These are phyloP conservation scores for Lithodes maja DNA, from an alignment of 2,888 invertebrate genomes.

Conservation along the genomic window DNA sequence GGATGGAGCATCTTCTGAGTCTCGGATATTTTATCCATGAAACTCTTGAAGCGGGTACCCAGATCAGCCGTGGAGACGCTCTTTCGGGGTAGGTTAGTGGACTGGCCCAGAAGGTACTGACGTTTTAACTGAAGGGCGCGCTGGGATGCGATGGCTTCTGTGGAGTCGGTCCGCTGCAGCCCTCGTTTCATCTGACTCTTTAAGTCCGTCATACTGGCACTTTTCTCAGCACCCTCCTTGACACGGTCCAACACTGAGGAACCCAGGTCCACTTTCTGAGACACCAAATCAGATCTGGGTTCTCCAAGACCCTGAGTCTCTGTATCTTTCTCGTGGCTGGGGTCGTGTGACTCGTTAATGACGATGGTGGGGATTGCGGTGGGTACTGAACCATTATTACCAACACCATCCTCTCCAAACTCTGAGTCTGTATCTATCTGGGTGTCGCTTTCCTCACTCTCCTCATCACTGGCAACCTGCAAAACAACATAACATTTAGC, in stretches of 20 bases:
- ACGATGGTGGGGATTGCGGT: constrained; percentile 85
- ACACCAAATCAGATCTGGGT: constrained; percentile 21
- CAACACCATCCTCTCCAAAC: constrained; percentile 87
- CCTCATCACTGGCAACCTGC: constrained; percentile 69
- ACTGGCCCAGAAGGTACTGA: constrained; percentile 83
- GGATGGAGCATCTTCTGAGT: constrained; percentile 71
- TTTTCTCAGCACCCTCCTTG: constrained; percentile 62
- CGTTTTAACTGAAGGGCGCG: constrained; percentile 90
- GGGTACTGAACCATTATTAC: constrained; percentile 78
- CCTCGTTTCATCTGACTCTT: constrained; percentile 75
- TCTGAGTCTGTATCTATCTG: constrained; percentile 95
- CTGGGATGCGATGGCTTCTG: constrained; percentile 90
- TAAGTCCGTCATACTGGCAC: constrained; percentile 64
- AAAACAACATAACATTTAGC: background rate
- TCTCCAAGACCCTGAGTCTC: constrained; percentile 15
- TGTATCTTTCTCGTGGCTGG: constrained; percentile 63
- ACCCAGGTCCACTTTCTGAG: constrained; percentile 51
- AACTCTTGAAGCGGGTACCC: constrained; percentile 88
- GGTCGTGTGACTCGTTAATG: constrained; percentile 79
- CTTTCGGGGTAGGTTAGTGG: constrained; percentile 69
- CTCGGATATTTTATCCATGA: constrained; percentile 89
- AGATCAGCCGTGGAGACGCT: constrained; percentile 78
- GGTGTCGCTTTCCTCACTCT: constrained; percentile 85
- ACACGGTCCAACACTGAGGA: constrained; percentile 26
- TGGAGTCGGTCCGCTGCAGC: constrained; percentile 87